Base-by-base conservation (phyloP, 2,113 vertebrate genomes). In the Monopterus albus region DNA sequence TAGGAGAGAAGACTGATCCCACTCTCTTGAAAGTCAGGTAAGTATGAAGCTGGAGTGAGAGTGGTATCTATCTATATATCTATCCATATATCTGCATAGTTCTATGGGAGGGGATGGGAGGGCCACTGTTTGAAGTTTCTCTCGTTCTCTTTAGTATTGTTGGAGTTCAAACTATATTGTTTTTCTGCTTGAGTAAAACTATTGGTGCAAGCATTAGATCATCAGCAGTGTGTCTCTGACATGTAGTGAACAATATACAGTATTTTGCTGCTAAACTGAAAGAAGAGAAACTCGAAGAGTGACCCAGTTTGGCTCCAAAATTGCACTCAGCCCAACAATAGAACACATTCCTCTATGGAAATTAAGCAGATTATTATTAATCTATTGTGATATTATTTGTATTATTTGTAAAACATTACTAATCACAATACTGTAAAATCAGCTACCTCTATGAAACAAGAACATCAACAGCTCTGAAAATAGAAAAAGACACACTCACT, bases 401-500 rank as follows among this genome's bases (percentile, higher is more conserved):
- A 75, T 67, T 72, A 83, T 77, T 83, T 71, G 60, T 87, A 76
- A 82, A 77, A 87, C 83, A 75, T 68, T 85, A 89, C 78, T 71
- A 82, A 78, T 82, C 85, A 91, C 86, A 67, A 88, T 81, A 87
- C 81, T 74, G 81, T 78, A 84, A 85, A 88, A 81, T 89, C 78
- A 69, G 71, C 79, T 84, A 89, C 68, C 65, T 81, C 83, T 86
- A 83, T 68, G 59, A 83, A 86, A 88, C 68, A 78, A 86, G 77
- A 82, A 84, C 79, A 85, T 82, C 74, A 75, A 82, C 75, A 78
- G 63, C 74, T 89, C 68, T 28, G 75, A 87, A 88, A 87, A 86
- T 90, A 90, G 82, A 90, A 91, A 89, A 91, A 84, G 62, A 89
- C 83, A 86, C 86, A 90, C 74, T 81, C 86, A 72, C 85, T 86